phyloP scores from a whole-genome alignment of 2,113 vertebrate genomes.

The Oxyura jamaicensis region DNA sequence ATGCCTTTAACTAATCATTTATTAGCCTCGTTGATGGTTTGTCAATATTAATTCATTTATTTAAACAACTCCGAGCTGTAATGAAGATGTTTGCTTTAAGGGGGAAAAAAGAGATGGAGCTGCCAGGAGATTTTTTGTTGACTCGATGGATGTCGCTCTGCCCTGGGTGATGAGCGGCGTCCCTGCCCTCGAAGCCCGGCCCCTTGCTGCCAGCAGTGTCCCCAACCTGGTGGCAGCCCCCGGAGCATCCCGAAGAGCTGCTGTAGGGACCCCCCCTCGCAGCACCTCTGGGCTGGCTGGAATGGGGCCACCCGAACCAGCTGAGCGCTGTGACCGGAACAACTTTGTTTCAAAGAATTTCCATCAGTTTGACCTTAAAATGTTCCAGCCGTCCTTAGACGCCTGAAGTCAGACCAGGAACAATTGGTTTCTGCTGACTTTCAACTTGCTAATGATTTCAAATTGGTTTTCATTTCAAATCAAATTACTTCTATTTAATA shows the following conservation, averaged over 20 bases:
- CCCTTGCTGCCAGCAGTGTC: neutral
- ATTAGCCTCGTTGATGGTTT: constrained; percentile 85
- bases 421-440: neutral
- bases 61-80: constrained; percentile 85
- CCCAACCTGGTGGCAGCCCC: neutral
- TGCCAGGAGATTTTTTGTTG: constrained; percentile 58
- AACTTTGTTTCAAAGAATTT: neutral
- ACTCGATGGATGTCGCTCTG: constrained; percentile 26
- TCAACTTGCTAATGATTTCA: neutral
- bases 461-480: constrained; percentile 34
- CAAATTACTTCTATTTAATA: neutral
- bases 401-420: constrained; percentile 25
- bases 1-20: constrained; percentile 86
- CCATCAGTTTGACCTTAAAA: constrained; percentile 48
- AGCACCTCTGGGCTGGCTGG: neutral
- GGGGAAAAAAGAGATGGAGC: constrained; percentile 39
- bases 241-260: fast-evolving
- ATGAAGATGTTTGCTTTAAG: constrained; percentile 83
- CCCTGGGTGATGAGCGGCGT: neutral
- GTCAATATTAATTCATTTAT: constrained; percentile 91
- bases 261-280: too few relatives aligned
- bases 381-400: neutral
- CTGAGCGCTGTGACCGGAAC: fast-evolving
- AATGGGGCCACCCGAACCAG: fast-evolving
- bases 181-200: neutral